These are phyloP conservation scores for Nipponia nippon DNA, from an alignment of 2,113 vertebrate species.

Conservation along the genomic window DNA sequence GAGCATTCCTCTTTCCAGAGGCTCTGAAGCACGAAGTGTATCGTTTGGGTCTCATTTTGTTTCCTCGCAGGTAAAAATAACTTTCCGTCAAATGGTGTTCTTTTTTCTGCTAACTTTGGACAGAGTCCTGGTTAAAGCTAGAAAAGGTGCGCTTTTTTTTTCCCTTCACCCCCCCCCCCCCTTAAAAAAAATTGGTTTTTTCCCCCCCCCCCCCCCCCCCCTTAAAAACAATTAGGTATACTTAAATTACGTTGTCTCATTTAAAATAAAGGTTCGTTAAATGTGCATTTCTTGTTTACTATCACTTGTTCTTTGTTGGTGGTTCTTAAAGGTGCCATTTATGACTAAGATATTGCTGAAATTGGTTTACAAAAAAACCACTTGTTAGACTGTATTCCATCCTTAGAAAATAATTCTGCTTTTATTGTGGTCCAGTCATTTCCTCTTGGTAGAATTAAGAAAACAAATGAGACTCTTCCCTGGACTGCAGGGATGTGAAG, in stretches of 20 bases:
- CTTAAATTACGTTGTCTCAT: background rate
- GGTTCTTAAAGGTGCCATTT: background rate
- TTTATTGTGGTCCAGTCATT: background rate
- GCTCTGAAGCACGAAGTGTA: constrained; percentile 64
- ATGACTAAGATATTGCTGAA: background rate
- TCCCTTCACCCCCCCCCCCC: no score
- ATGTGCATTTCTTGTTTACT: background rate
- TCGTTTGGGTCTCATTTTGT: constrained; percentile 56
- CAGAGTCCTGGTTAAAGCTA: background rate
- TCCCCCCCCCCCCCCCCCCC: no score
- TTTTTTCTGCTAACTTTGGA: background rate
- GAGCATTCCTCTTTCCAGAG: constrained; percentile 64
- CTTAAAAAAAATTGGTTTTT: background rate
- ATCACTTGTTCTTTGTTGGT: background rate
- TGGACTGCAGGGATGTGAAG: background rate
- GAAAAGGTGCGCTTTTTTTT: background rate
- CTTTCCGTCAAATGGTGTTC: background rate
- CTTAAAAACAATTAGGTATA: background rate
- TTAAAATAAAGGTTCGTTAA: background rate
- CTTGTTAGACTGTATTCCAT: background rate
- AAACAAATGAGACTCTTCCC: background rate
- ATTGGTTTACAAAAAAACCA: background rate
- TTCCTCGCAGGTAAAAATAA: constrained; percentile 69
- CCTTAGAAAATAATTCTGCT: background rate
- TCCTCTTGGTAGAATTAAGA: background rate